Conservation (phyloP, 53 echinoderm and acorn worm species). For the Crossaster papposus region DNA sequence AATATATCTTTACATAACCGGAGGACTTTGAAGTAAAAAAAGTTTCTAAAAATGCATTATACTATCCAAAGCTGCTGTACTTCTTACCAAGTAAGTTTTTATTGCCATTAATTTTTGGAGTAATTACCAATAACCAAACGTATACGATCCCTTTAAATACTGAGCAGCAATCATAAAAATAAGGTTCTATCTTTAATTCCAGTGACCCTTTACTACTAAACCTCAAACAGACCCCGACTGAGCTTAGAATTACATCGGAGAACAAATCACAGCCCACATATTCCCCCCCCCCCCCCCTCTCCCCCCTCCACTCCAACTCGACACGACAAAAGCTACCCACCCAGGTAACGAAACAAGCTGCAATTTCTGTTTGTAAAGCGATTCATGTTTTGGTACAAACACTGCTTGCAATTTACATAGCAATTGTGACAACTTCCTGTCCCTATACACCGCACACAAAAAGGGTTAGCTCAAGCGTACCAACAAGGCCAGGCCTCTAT, state of each 20-base stretch:
- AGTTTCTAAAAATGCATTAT: no score
- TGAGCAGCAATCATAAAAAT: neutral
- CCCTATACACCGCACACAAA: neutral
- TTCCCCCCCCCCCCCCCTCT: constrained; percentile 9
- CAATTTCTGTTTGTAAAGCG: neutral
- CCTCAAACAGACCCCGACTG: neutral
- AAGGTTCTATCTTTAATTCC: neutral
- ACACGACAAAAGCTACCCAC: constrained; percentile 24
- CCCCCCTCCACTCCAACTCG: constrained; percentile 13
- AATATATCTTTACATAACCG: no score
- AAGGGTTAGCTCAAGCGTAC: constrained; percentile 6
- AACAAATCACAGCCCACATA: neutral
- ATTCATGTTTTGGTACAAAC: no score
- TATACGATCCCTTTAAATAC: no score
- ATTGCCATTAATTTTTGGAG: no score
- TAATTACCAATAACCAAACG: no score
- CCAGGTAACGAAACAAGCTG: neutral
- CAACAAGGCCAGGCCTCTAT: constrained; percentile 5
- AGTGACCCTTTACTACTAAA: constrained; percentile 24
- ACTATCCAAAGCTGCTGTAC: no score
- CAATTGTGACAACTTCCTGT: constrained; percentile 47
- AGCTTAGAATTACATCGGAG: neutral
- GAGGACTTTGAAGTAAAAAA: no score
- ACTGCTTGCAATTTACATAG: constrained; percentile 23
- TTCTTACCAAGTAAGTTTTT: no score